These are phyloP conservation scores for Trichopria drosophilae DNA, from an alignment of 2,888 invertebrate species.

Conservation along the genomic window DNA sequence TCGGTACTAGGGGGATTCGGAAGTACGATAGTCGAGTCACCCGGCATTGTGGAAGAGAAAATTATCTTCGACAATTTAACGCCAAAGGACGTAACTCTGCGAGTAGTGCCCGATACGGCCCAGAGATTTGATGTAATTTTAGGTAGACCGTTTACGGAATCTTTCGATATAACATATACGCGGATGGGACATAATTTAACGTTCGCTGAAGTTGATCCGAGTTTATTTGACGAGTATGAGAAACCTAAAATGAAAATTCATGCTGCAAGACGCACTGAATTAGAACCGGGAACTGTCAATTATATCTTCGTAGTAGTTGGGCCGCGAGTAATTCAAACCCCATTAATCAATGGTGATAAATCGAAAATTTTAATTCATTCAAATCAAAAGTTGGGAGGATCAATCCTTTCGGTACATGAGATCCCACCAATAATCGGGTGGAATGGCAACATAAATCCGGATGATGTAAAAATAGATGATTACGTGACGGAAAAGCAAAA, in stretches of 20 bases:
- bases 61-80: conserved; percentile 15
- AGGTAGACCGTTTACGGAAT: conserved; percentile 25
- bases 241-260: not conserved
- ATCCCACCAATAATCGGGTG: not conserved
- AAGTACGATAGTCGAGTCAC: conserved; percentile 13
- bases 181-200: conserved; percentile 7
- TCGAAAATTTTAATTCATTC: not conserved
- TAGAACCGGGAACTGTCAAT: conserved; percentile 9
- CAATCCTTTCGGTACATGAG: not conserved
- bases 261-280: not conserved
- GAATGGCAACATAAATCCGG: not conserved
- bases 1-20: conserved; percentile 23
- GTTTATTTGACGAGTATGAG: not conserved
- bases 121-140: conserved; percentile 22
- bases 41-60: conserved; percentile 13
- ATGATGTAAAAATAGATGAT: conserved; percentile 7
- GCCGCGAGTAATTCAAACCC: not conserved
- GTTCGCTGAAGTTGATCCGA: conserved; percentile 9
- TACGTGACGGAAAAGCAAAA: conserved; percentile 11
- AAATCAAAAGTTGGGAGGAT: conserved; percentile 3
- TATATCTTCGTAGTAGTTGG: conserved; percentile 11
- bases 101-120: conserved; percentile 24
- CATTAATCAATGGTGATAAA: conserved; percentile 1
- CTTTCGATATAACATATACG: conserved; percentile 8
- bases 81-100: conserved; percentile 10